These are phyloP conservation scores for Tolypeutes matacus DNA, from an alignment of 2,797 vertebrate genomes.

Conservation along the genomic window DNA sequence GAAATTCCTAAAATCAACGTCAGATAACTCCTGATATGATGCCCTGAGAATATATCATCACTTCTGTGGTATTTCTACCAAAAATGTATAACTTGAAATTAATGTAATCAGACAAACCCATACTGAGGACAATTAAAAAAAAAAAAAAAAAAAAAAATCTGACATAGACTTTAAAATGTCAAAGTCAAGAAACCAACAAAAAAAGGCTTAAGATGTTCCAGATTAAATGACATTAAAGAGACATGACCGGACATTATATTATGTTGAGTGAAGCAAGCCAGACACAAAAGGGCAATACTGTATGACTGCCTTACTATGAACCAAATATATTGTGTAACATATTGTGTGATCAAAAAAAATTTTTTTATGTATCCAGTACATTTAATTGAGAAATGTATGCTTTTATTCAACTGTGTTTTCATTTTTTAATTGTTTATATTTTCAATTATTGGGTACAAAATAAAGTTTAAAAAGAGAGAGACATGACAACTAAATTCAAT, in stretches of 20 bases:
- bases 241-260: neutral
- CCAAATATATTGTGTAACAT: too few species aligned
- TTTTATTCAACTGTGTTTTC: too few species aligned
- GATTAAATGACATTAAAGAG: constrained; percentile 5
- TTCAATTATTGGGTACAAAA: too few species aligned
- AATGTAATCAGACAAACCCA: constrained; percentile 5
- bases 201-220: neutral
- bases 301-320: too few species aligned
- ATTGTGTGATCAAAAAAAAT: too few species aligned
- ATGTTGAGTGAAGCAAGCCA: too few species aligned
- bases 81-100: constrained; percentile 32
- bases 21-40: neutral
- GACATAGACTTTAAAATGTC: neutral
- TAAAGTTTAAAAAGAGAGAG: neutral
- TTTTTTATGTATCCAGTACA: too few species aligned
- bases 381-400: too few species aligned
- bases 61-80: neutral
- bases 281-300: too few species aligned
- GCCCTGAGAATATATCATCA: neutral
- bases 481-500: neutral
- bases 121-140: neutral
- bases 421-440: too few species aligned
- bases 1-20: neutral
- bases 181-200: constrained; percentile 8
- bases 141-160: neutral